Evolutionary conservation across 1,140 invertebrate species (phyloP), one percentile per base, ranked within the genome.

Genomic region (Dreissena polymorpha): DNA sequence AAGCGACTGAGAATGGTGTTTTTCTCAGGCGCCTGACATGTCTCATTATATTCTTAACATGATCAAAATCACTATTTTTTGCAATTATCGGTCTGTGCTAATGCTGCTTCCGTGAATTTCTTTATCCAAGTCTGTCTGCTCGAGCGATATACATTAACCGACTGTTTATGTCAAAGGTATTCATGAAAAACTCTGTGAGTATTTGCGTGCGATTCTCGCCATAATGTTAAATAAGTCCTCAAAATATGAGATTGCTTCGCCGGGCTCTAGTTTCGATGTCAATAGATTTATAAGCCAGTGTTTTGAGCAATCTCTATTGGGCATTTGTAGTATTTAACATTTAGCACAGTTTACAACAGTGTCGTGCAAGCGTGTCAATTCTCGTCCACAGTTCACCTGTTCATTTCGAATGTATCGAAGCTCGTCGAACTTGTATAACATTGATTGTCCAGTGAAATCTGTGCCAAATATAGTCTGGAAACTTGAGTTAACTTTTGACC

Each of bases 251-350:
- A 49, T 71, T 71, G 29, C 39, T 71, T 16, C 69, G 69, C 21
- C 29, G 39, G 5, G 29, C 39, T 51, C 69, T 71, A n/a, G 69
- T 27, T 71, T 71, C 69, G 5, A 71, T 71, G 21, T 71, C 29
- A 39, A 71, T 71, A 16, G 29, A 71, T 71, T 50, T 71, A 27
- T 29, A 71, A 0, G 69, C 69, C 3, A 71, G 27, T 18, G 69
- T 49, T 51, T 71, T 71, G n/a, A 49, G 7, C 21, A 71, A 39
- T 6, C 12, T 50, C 27, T 10, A 25, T 21, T 71, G 27, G 49
- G 69, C 49, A 39, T 71, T 71, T 39, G 69, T 71, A 27, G 29
- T 39, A 13, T 49, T 12, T 8, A 71, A 10, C 0, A 71, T 27
- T 71, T 71, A 0, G 21, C 49, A 14, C 29, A 71, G 2, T 49